Base-by-base conservation (phyloP, 2,113 vertebrate species). In the Antennarius striatus region DNA sequence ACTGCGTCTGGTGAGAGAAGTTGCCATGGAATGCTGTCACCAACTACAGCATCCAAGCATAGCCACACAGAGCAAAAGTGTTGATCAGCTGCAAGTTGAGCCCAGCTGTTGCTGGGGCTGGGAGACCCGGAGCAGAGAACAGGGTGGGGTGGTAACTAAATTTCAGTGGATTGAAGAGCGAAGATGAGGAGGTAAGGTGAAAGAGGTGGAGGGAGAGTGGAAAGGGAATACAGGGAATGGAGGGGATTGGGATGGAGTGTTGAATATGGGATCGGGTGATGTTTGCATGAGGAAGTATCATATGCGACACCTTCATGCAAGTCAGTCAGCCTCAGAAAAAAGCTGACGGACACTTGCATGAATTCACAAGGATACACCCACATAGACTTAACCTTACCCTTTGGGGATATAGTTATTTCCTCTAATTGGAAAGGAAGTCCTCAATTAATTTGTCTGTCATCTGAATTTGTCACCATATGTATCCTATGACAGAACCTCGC, bases 281-380 rank as follows among this genome's bases (percentile, higher is more conserved):
- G 86, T 90, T 89, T 90, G 87, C 88, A 75, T 89, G 83, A 91
- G 92, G 91, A 93, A 91, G 90, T 93, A 92, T 92, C 90, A 77
- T 71, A 88, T 93, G 87, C 64, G 52, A 89, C 86, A 89, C 84
- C 81, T 86, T 87, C 85, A 88, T 84, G 89, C 50, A 81, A 90
- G 89, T 89, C 89, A 89, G 89, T 58, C 80, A 70, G 87, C 52
- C 56, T 71, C 59, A 74, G 84, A 73, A 87, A 22, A 84, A 85
- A 39, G 79, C 81, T 86, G 76, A 88, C 49, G 9, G 59, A 75
- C 47, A 77, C 56, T 63, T 22, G 55, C 53, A 48, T 53, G 63
- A 60, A 67, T 52, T 30, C 30, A 15, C 28, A 52, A 28, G 45
- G 17, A 56, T 28, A 42, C 32, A 76, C 47, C 63, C 2, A 65